Base-by-base conservation (phyloP, 2,113 vertebrate genomes). In the Trinectes maculatus region DNA sequence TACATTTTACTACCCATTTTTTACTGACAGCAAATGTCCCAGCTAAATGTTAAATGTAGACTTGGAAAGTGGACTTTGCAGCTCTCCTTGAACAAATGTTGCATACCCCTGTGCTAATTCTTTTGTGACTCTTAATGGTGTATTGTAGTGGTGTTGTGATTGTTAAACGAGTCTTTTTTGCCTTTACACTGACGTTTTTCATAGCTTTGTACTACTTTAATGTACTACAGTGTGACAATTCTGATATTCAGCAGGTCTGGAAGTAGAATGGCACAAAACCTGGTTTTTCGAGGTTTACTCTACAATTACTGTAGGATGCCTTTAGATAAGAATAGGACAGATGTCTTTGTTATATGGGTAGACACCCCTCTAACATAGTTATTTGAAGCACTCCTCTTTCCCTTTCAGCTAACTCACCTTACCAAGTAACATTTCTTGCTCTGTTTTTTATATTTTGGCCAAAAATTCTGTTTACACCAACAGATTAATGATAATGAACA, bases 191-290 rank as follows among this genome's bases (percentile, higher is more conserved):
- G 77, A 83, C 70, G 71, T 84, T 92, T 92, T 92, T 86, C 81
- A 70, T 90, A 82, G 81, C 80, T 93, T 90, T 91, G 78, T 91
- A 84, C 21, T 79, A 81, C 78, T 80, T 86, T 88, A 87, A 80
- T 88, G 68, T 83, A 85, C 84, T 52, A 85, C 79, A 72, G 79
- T 85, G 73, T 88, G 80, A 90, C 80, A 74, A 78, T 84, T 86
- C 34, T 78, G 85, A 85, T 84, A 89, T 92, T 91, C 91, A 94
- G 91, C 90, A 87, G 90, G 92, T 81, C 87, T 91, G 89, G 91
- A 90, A 81, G 77, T 86, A 82, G 90, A 89, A 85, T 62, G 62
- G 68, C 84, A 90, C 80, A 80, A 80, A 61, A 79, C 36, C 33
- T 54, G 19, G n/a, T n/a, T n/a, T n/a, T 86, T 85, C 62, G 78